A percentile compares a stretch with the other conserved stretches of the same genome.
Conservation (phyloP, 2,113 vertebrate species). For the Gasterosteus nipponicus region DNA sequence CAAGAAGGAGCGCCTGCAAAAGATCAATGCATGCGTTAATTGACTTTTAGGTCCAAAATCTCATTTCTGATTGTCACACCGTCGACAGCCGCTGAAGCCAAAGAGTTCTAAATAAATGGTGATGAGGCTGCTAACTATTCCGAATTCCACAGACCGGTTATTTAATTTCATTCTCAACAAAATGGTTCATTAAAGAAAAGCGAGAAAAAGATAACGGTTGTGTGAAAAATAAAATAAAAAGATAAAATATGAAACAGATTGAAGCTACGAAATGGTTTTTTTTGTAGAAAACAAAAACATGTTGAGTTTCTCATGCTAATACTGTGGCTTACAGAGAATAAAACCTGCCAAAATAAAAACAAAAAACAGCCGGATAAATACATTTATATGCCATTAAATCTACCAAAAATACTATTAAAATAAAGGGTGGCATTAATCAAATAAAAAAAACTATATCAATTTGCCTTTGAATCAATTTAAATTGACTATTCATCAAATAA, state of each 20-base stretch:
- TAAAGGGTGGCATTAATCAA: background rate
- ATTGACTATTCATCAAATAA: background rate
- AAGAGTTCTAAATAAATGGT: background rate
- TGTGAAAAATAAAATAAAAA: background rate
- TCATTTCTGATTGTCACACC: slow-evolving; percentile 57
- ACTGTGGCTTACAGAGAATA: background rate
- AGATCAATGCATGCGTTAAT: background rate
- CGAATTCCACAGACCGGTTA: background rate
- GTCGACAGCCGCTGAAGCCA: slow-evolving; percentile 13
- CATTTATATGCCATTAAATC: background rate
- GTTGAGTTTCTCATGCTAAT: background rate
- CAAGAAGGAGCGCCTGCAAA: background rate
- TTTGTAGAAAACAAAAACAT: background rate
- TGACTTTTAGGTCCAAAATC: slow-evolving; percentile 29
- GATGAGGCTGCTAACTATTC: background rate
- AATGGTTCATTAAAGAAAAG: slow-evolving; percentile 11
- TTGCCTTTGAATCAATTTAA: background rate
- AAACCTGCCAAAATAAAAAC: background rate
- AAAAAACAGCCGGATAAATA: background rate
- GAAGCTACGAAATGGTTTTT: background rate
- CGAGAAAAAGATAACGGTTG: slow-evolving; percentile 2
- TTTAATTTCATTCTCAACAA: background rate
- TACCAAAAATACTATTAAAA: background rate
- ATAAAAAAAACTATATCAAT: background rate
- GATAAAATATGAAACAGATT: background rate